Percentiles rank a stretch among this genome's conserved stretches.
phyloP scores from a whole-genome alignment of 2,113 vertebrate genomes.

The Podocnemis expansa region DNA sequence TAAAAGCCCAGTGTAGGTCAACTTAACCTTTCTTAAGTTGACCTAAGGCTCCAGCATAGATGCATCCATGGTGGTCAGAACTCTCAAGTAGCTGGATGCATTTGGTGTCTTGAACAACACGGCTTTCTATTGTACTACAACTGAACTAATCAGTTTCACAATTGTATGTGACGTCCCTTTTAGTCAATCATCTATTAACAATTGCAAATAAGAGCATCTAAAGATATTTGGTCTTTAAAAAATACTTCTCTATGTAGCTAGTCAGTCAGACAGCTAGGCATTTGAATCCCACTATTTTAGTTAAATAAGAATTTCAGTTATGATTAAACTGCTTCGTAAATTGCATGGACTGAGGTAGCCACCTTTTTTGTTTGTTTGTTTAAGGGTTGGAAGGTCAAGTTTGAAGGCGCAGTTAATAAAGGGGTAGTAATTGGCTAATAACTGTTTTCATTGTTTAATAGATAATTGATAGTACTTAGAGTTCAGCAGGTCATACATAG shows the following conservation, averaged over 20 bases:
- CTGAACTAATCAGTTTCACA: background rate
- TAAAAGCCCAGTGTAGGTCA: too few relatives aligned
- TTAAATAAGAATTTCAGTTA: background rate
- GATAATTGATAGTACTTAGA: background rate
- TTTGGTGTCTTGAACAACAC: background rate
- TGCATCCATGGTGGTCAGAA: background rate
- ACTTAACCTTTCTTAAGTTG: too few relatives aligned
- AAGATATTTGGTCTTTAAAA: background rate
- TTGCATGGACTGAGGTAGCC: background rate
- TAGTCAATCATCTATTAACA: background rate
- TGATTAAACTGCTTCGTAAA: background rate
- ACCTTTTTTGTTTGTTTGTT: background rate
- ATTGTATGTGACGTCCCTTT: background rate
- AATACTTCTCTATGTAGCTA: background rate
- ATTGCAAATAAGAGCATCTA: background rate
- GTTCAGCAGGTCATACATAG: background rate
- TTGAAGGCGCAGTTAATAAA: background rate
- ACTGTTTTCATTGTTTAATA: background rate
- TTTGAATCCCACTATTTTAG: background rate
- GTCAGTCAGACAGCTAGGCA: background rate
- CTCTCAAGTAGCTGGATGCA: background rate
- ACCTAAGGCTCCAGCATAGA: too few relatives aligned
- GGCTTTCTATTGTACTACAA: background rate
- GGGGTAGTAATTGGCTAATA: conserved; percentile 4
- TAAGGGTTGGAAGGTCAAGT: background rate